phyloP scores from a whole-genome alignment of 2,797 vertebrate species.

The Macrochelys suwanniensis region DNA sequence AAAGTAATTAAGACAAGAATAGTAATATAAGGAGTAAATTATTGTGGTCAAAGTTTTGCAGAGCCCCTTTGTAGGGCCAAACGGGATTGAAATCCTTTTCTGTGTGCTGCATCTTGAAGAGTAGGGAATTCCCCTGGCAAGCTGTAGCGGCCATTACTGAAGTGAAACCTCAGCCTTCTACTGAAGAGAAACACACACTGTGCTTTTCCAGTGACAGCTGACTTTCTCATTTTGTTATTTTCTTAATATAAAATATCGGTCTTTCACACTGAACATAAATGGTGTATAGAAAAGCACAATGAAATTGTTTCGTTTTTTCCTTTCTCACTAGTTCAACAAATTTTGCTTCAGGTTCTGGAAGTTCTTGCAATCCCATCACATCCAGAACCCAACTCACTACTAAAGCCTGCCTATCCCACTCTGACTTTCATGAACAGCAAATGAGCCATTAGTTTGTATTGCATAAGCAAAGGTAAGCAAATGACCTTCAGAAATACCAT shows the following conservation, averaged over 20 bases:
- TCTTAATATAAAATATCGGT: not conserved
- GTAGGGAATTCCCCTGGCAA: not conserved
- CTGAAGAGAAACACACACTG: not conserved
- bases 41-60: not conserved
- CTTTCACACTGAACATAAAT: fast-evolving
- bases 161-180: not conserved
- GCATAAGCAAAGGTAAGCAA: not conserved
- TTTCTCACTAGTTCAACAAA: not conserved
- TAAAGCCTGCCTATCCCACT: not conserved
- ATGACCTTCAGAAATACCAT: not conserved
- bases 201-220: not conserved
- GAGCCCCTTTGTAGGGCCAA: not conserved
- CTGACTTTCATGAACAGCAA: not conserved
- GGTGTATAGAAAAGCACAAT: not conserved
- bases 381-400: not conserved
- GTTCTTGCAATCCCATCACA: not conserved
- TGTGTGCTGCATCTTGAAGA: not conserved
- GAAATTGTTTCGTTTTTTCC: fast-evolving
- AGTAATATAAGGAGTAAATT: not conserved
- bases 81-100: not conserved
- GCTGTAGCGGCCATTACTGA: not conserved
- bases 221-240: not conserved
- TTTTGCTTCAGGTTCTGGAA: not conserved
- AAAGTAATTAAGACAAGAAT: not conserved
- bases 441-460: not conserved